These are phyloP conservation scores for Amphimallon solstitiale DNA, from an alignment of 2,888 invertebrate genomes.

Conservation along the genomic window DNA sequence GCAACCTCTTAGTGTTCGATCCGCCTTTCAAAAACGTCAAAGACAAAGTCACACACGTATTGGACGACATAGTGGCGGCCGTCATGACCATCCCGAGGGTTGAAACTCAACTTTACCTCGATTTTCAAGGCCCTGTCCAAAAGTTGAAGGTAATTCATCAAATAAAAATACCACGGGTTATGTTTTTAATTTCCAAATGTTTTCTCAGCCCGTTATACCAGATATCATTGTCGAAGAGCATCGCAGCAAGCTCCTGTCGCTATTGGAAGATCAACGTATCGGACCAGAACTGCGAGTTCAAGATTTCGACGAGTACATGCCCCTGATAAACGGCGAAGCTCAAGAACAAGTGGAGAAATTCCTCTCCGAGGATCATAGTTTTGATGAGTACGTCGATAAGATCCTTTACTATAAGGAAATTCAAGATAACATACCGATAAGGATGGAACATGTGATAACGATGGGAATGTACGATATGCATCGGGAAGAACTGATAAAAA, in stretches of 20 bases:
- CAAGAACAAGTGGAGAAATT: constrained; percentile 72
- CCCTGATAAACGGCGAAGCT: constrained; percentile 78
- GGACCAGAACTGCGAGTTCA: constrained; percentile 78
- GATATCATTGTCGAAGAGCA: constrained; percentile 73
- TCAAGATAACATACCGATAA: constrained; percentile 69
- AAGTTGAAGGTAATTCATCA: constrained; percentile 53
- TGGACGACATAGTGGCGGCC: constrained; percentile 79
- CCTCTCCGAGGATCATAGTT: constrained; percentile 71
- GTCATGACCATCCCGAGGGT: constrained; percentile 79
- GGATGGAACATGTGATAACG: constrained; percentile 73
- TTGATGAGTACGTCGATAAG: constrained; percentile 72
- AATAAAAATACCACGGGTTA: not conserved
- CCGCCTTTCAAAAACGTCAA: constrained; percentile 81
- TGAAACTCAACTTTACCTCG: constrained; percentile 81
- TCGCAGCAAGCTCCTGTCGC: constrained; percentile 69
- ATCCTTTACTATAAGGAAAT: constrained; percentile 73
- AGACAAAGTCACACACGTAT: constrained; percentile 74
- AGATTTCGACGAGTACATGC: constrained; percentile 84
- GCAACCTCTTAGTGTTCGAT: constrained; percentile 74
- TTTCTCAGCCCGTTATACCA: constrained; percentile 77
- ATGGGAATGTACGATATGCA: constrained; percentile 89
- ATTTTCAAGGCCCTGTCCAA: constrained; percentile 62
- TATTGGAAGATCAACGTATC: constrained; percentile 77
- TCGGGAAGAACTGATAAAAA: constrained; percentile 78
- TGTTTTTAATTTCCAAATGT: not conserved